Evolutionary conservation across 2,888 invertebrate genomes (phyloP).

Genomic region (Diadegma fenestrale): DNA sequence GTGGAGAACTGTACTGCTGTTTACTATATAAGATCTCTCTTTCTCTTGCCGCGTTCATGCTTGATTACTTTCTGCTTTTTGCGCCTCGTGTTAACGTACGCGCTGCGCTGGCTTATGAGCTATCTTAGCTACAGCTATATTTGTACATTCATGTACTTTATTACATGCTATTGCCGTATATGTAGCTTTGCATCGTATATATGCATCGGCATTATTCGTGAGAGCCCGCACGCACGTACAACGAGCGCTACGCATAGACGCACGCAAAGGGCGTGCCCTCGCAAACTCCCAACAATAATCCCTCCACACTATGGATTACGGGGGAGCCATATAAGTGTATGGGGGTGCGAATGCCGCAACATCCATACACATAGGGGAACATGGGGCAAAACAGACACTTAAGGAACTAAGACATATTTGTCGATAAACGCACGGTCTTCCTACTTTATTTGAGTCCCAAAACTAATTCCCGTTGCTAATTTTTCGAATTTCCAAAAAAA

Average conservation of each 20-base stretch:
- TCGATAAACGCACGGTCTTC: too few species aligned
- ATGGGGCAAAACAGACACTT: too few species aligned
- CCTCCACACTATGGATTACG: neutral
- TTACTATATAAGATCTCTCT: conserved; percentile 58
- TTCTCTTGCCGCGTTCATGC: conserved; percentile 67
- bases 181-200: neutral
- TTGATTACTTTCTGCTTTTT: conserved; percentile 82
- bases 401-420: too few species aligned
- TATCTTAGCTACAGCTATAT: neutral
- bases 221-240: conserved; percentile 60
- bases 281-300: conserved; percentile 39
- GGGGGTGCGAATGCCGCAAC: neutral
- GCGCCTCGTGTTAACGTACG: conserved; percentile 71
- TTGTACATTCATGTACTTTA: conserved; percentile 3
- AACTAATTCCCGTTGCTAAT: too few species aligned
- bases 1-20: conserved; percentile 37
- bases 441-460: too few species aligned
- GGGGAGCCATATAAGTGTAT: neutral
- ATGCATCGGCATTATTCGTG: conserved; percentile 60
- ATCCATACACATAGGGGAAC: too few species aligned
- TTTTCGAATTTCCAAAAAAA: too few species aligned
- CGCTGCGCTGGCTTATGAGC: conserved; percentile 30
- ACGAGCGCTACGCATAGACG: conserved; percentile 42
- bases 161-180: neutral
- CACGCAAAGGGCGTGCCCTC: conserved; percentile 49